A percentile compares a stretch with the other conserved stretches of the same genome.
These are phyloP conservation scores for Eublepharis macularius DNA, from an alignment of 2,113 vertebrate species.

Conservation along the genomic window DNA sequence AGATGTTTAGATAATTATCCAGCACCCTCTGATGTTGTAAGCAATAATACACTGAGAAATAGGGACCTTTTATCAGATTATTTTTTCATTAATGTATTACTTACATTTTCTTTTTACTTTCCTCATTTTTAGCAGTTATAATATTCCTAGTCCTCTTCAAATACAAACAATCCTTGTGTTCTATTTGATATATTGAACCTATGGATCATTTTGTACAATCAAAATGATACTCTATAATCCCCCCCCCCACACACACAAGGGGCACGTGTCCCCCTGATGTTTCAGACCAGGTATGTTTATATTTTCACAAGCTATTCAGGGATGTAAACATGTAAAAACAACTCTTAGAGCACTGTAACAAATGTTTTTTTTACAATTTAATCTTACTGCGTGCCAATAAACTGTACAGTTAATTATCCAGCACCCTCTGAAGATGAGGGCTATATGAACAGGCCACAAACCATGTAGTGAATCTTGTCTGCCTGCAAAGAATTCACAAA, in stretches of 20 bases:
- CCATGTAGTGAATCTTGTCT: no score
- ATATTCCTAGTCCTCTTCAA: not conserved
- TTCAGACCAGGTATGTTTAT: not conserved
- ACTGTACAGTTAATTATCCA: no score
- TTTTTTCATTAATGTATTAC: slow-evolving; percentile 8
- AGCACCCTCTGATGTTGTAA: not conserved
- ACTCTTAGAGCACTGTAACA: no score
- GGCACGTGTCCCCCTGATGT: not conserved
- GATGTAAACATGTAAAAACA: not conserved
- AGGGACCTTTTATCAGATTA: not conserved
- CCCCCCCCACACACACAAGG: not conserved
- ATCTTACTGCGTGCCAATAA: no score
- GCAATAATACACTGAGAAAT: slow-evolving; percentile 25
- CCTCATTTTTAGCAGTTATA: not conserved
- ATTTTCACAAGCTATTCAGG: not conserved
- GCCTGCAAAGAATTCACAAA: no score
- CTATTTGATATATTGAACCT: not conserved
- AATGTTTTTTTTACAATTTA: no score
- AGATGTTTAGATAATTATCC: slow-evolving; percentile 3
- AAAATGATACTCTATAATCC: not conserved
- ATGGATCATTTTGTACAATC: not conserved
- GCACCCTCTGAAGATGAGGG: no score
- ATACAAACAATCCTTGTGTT: not conserved
- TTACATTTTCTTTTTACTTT: not conserved
- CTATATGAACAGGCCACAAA: no score